These are phyloP conservation scores for Peromyscus polionotus DNA, from an alignment of 2,113 vertebrate species.

Conservation along the genomic window DNA sequence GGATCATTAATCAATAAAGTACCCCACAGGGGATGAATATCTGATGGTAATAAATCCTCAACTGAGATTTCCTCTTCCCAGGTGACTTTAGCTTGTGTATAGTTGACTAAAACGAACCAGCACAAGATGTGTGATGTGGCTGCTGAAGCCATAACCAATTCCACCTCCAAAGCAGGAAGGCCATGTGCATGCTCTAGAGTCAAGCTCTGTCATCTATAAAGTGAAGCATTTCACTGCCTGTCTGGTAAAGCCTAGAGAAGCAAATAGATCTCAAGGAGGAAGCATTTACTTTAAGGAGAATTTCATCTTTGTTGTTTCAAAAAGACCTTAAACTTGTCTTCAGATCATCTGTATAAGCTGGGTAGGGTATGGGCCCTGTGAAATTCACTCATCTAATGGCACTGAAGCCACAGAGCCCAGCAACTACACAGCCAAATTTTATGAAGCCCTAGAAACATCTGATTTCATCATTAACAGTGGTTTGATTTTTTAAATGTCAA, in stretches of 20 bases:
- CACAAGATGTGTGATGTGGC: neutral
- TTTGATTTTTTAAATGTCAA: constrained; percentile 63
- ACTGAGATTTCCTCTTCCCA: neutral
- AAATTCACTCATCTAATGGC: neutral
- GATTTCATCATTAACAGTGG: constrained; percentile 26
- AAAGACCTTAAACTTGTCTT: neutral
- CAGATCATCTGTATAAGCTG: neutral
- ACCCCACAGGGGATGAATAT: neutral
- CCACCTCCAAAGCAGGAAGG: neutral
- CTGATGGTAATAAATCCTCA: neutral
- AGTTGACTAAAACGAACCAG: neutral
- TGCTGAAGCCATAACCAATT: neutral
- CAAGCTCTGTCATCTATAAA: neutral
- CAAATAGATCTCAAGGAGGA: neutral
- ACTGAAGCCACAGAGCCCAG: neutral
- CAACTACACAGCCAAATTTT: neutral
- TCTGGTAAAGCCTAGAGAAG: neutral
- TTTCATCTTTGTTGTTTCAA: neutral
- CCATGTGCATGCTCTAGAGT: neutral
- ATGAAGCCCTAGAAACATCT: constrained; percentile 8
- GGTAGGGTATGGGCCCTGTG: neutral
- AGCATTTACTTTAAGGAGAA: neutral
- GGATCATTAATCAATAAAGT: neutral
- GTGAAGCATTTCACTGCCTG: neutral
- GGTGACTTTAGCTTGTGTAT: neutral